Percentiles rank a stretch among this genome's conserved stretches.
These are phyloP conservation scores for Colostygia pectinataria DNA, from an alignment of 2,888 invertebrate species.

Conservation along the genomic window DNA sequence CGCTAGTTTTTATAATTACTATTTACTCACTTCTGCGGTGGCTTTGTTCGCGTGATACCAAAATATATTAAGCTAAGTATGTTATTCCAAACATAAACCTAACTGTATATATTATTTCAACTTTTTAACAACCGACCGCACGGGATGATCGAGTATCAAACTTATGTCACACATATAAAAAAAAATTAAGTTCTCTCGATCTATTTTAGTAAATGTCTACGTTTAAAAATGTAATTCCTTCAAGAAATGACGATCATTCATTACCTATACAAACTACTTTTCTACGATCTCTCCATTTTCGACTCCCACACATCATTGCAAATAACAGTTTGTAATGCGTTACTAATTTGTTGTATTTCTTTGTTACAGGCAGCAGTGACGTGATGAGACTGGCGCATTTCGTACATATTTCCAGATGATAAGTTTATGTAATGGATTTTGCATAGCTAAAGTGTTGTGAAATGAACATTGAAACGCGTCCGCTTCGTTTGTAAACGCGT, in stretches of 20 bases:
- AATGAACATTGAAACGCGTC: conserved; percentile 62
- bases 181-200: no score
- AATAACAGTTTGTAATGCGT: conserved; percentile 30
- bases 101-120: no score
- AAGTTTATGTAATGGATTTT: conserved; percentile 52
- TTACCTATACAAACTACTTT: conserved; percentile 24
- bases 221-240: no score
- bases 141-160: no score
- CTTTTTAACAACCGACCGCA: no score
- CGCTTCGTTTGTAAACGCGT: conserved; percentile 54
- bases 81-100: no score
- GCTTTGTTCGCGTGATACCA: no score
- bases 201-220: no score
- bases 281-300: conserved; percentile 26
- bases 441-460: conserved; percentile 50
- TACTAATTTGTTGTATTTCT: conserved; percentile 40
- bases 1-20: no score
- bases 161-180: no score
- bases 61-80: no score
- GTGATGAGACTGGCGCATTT: conserved; percentile 44
- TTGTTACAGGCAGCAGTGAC: conserved; percentile 52
- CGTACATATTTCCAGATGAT: conserved; percentile 45
- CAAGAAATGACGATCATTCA: not conserved
- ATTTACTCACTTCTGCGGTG: no score
- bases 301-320: conserved; percentile 32